phyloP scores from a whole-genome alignment of 2,797 vertebrate species.

The Gymnothorax javanicus region DNA sequence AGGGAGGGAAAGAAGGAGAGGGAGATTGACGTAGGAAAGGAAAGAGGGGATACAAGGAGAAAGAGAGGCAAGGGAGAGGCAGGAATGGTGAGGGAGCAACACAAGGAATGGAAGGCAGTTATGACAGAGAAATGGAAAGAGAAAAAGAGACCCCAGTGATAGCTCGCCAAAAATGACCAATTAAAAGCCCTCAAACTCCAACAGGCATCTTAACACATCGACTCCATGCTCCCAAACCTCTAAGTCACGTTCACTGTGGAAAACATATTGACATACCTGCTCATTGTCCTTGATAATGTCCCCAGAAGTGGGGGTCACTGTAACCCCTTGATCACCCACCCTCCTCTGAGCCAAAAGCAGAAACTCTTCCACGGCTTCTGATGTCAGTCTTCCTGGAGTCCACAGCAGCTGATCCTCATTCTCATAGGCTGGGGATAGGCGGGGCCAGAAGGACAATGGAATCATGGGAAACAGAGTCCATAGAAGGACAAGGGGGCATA shows the following conservation, averaged over 20 bases:
- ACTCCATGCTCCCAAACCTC: not conserved
- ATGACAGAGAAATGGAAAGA: constrained; percentile 7
- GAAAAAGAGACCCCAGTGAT: not conserved
- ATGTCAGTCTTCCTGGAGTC: constrained; percentile 80
- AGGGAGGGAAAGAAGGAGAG: too few relatives aligned
- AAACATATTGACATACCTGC: constrained; percentile 66
- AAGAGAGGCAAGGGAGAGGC: too few relatives aligned
- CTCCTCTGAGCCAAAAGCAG: constrained; percentile 78
- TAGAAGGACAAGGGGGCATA: constrained; percentile 2
- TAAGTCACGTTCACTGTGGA: not conserved
- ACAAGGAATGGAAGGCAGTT: too few relatives aligned
- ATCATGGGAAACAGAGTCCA: not conserved
- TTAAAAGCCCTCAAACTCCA: not conserved
- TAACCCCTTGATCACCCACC: constrained; percentile 65
- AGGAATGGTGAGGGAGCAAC: too few relatives aligned
- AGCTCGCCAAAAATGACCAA: not conserved
- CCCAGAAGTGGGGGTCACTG: constrained; percentile 58
- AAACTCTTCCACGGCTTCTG: constrained; percentile 85
- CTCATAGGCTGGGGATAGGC: constrained; percentile 73
- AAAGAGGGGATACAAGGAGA: too few relatives aligned
- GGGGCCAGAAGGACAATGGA: not conserved
- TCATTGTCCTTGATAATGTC: constrained; percentile 85
- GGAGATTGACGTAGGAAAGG: too few relatives aligned
- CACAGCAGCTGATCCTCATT: constrained; percentile 90
- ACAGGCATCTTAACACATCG: not conserved